Conservation (phyloP, 2,888 invertebrate species). For the Ptilodon capucinus region DNA sequence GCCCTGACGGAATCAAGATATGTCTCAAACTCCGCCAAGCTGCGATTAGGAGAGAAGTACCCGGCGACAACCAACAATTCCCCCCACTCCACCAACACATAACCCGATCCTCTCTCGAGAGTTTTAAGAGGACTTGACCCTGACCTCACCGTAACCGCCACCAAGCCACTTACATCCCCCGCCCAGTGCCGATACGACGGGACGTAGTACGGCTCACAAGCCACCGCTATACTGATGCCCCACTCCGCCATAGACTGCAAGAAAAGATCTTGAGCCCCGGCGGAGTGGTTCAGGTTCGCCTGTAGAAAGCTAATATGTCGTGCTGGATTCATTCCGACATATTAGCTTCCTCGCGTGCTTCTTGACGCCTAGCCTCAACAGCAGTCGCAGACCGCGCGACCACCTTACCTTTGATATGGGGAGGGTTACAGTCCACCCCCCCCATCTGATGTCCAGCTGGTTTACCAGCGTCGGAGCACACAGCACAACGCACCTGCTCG, state of each 20-base stretch:
- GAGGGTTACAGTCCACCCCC: neutral
- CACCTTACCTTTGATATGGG: neutral
- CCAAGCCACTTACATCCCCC: no score
- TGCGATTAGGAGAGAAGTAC: neutral
- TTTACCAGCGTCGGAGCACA: neutral
- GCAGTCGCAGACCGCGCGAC: neutral
- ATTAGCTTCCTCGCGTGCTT: neutral
- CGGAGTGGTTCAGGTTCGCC: neutral
- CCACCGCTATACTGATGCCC: neutral
- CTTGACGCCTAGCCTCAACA: neutral
- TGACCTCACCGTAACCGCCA: neutral
- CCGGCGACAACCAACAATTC: neutral
- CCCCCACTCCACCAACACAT: neutral
- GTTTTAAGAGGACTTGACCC: neutral
- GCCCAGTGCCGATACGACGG: neutral
- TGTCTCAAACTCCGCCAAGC: neutral
- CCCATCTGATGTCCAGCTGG: neutral
- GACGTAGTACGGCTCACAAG: neutral
- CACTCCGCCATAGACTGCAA: neutral
- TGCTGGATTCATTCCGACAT: no score
- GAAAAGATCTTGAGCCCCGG: neutral
- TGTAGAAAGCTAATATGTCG: neutral
- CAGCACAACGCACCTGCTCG: neutral
- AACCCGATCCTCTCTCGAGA: neutral
- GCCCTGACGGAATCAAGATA: neutral